These are phyloP conservation scores for Zapornia atra DNA, from an alignment of 2,113 vertebrate genomes.

Conservation along the genomic window DNA sequence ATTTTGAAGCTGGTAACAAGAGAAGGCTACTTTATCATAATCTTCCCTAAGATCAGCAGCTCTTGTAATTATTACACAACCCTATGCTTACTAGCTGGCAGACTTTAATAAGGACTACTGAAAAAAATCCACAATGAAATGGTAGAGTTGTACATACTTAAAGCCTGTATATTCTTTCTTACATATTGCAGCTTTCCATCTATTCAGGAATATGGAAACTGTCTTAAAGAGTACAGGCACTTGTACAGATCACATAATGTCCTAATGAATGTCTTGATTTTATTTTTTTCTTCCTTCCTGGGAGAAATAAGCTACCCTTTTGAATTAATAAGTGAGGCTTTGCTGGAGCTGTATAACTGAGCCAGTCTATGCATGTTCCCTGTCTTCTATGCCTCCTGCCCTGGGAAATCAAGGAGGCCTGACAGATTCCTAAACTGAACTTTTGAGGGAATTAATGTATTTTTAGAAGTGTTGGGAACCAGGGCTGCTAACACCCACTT, in stretches of 20 bases:
- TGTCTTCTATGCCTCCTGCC: not conserved
- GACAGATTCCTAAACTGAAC: not conserved
- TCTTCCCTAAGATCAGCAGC: not conserved
- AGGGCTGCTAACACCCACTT: not conserved
- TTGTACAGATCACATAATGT: not conserved
- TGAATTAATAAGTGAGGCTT: not conserved
- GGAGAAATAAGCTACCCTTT: not conserved
- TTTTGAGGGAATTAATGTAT: not conserved
- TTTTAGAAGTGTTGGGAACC: not conserved
- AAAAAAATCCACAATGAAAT: not conserved
- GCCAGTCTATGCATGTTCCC: not conserved
- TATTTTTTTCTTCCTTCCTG: not conserved
- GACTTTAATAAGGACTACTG: not conserved
- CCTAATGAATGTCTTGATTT: not conserved
- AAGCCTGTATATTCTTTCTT: not conserved
- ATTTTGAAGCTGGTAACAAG: rapidly evolving
- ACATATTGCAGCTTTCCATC: not conserved
- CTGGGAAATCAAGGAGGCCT: not conserved
- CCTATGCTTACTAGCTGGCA: not conserved
- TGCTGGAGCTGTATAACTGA: not conserved
- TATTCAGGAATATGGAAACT: not conserved
- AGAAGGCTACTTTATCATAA: not conserved
- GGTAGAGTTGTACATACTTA: not conserved
- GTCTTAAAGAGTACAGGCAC: not conserved
- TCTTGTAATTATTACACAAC: not conserved